Base-by-base conservation (phyloP, 2,797 vertebrate genomes). In the Crypturellus tataupa region DNA sequence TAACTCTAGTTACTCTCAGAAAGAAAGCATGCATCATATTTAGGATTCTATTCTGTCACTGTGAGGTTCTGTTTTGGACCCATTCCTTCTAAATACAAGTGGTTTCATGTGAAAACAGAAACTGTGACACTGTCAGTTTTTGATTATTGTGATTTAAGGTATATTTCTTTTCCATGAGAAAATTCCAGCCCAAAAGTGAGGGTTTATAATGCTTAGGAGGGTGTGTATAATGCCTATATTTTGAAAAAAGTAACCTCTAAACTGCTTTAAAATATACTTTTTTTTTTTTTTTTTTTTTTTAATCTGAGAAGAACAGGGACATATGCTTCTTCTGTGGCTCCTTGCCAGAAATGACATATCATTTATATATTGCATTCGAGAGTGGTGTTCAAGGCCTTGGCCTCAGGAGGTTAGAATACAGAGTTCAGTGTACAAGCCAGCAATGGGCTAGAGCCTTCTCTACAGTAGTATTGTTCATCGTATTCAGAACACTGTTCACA, bases 361-460 rank as follows among this genome's bases (percentile, higher is more conserved):
- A 97, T 98, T 97, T 98, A 96, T 97, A 95, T 95, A 95, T 95
- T 94, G 97, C 93, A 96, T 97, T 96, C 94, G 96, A 63, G 94
- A 88, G 80, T 85, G 2, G 94, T 92, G 95, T 94, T 96, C 88
- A 95, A 96, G 95, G 92, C 83, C 89, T 86, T 89, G 95, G 94
- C 93, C 95, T 97, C 91, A 76, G 83, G 94, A 96, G 96, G 97
- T 95, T 96, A 89, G 94, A 97, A 92, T 80, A 86, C 96, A 97
- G 96, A 80, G 95, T 97, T 95, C 97, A 96, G 67, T 97, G 97
- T 97, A 97, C 96, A 85, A 85, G 95, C 86, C 97, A 95, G 97
- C 96, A 94, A 96, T 93, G 71, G 89, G 78, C 89, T 92, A 78
- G 83, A 96, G 96, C 95, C 97, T 96, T 93, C 95, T 95, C 95